Percentiles rank a stretch among this genome's conserved stretches.
These are phyloP conservation scores for Prenolepis imparis DNA, from an alignment of 2,888 invertebrate genomes.

Conservation along the genomic window DNA sequence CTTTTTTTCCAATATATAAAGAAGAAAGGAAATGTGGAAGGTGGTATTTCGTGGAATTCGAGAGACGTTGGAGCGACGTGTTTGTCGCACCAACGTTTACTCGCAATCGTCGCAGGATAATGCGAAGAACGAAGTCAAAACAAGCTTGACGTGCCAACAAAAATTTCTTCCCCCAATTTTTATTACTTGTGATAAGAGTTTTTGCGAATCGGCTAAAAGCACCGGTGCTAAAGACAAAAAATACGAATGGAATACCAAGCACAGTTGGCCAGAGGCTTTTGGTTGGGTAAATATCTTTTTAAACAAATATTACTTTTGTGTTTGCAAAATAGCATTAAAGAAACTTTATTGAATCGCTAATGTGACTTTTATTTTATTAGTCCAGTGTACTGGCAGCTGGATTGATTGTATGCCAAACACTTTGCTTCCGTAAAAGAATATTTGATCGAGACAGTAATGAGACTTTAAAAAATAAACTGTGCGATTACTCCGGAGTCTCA, in stretches of 20 bases:
- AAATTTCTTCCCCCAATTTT: constrained; percentile 75
- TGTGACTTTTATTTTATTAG: constrained; percentile 84
- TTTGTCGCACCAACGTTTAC: constrained; percentile 81
- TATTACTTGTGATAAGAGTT: constrained; percentile 70
- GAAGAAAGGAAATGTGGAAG: constrained; percentile 80
- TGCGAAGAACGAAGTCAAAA: constrained; percentile 74
- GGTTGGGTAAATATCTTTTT: constrained; percentile 79
- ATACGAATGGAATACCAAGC: constrained; percentile 79
- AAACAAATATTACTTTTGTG: neutral
- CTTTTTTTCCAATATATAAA: constrained; percentile 3
- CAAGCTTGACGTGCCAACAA: constrained; percentile 68
- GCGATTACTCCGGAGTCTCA: constrained; percentile 66
- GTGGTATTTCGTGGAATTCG: constrained; percentile 82
- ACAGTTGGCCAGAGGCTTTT: constrained; percentile 82
- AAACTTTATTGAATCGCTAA: neutral
- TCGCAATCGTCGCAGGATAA: constrained; percentile 79
- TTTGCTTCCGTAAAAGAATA: constrained; percentile 83
- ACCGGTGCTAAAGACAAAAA: constrained; percentile 76
- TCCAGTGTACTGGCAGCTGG: constrained; percentile 89
- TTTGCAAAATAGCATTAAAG: neutral
- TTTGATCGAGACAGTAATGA: constrained; percentile 74
- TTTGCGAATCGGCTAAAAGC: constrained; percentile 73
- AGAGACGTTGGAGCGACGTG: constrained; percentile 80
- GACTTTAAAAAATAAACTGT: constrained; percentile 72
- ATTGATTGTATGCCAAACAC: constrained; percentile 89